Base-by-base conservation (phyloP, 2,113 vertebrate genomes). In the Triplophysa siluroides region DNA sequence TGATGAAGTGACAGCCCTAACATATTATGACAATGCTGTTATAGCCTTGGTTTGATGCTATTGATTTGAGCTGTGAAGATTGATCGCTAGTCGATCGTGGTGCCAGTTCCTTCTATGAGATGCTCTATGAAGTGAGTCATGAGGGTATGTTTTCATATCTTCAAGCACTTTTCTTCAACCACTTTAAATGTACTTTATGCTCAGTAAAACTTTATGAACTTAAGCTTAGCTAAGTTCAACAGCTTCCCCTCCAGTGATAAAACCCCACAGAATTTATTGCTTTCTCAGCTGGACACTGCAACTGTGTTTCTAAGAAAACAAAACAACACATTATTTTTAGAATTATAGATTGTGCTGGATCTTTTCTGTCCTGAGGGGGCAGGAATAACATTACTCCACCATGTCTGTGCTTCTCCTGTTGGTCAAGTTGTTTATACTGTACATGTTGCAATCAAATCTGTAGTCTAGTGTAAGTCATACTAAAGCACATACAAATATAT, bases 271-370 rank as follows among this genome's bases (percentile, higher is more conserved):
- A 52, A 73, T 56, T 75, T 66, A 76, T 79, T 66, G 70, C 63
- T 24, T 18, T 65, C 50, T 76, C 69, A 56, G 78, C 62, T 69
- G 60, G 72, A 86, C 66, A 41, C 41, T 70, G 62, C 47, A 67
- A 54, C 50, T 58, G 66, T 61, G 76, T 83, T 29, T 43, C 33
- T 47, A 70, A 33, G 0, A 19, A 11, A 73, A 38, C n/a, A 54
- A 79, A 73, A 38, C 76, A 81, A 83, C 56, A 41, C 76, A 61
- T 69, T 83, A 82, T 83, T 77, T 86, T 79, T 69, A 64, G 79
- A 75, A 47, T 58, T 68, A 69, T 52, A 65, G 29, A 76, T 60
- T 33, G 12, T 66, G 66, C n/a, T 14, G 19, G 75, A 54, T 61
- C 63, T n/a, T 29, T 47, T 16, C 29, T 38, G 14, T n/a, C 52